Evolutionary conservation across 1,140 invertebrate species (phyloP).

Genomic region (Scylla paramamosain): DNA sequence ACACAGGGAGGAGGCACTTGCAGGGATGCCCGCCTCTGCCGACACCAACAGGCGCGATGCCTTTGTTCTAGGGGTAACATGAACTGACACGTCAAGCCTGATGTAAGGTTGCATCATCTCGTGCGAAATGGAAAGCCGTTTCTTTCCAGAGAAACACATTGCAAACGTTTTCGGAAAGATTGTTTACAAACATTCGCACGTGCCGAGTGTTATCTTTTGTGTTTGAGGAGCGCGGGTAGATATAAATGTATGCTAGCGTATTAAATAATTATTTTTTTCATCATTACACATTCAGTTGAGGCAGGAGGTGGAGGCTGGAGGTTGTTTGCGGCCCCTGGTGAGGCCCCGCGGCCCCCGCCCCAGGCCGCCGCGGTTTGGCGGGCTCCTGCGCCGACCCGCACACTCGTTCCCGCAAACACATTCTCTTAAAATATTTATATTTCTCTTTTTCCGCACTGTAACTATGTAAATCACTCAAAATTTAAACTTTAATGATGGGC

Average conservation of each 20-base stretch:
- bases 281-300: neutral
- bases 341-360: constrained; percentile 33
- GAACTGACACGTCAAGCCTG: neutral
- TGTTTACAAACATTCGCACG: constrained; percentile 65
- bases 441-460: neutral
- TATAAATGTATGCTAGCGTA: neutral
- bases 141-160: constrained; percentile 56
- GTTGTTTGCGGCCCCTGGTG: constrained; percentile 48
- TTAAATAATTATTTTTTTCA: neutral
- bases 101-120: constrained; percentile 18
- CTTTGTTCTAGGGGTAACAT: neutral
- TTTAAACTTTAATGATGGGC: neutral
- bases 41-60: neutral
- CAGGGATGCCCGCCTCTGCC: neutral
- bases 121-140: constrained; percentile 57
- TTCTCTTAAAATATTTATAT: constrained; percentile 29
- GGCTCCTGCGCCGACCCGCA: neutral
- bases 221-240: neutral
- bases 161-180: constrained; percentile 66
- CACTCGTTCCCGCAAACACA: neutral
- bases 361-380: neutral
- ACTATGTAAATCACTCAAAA: neutral
- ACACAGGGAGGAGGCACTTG: neutral
- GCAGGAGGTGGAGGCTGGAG: neutral
- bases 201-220: neutral